Evolutionary conservation across 2,113 vertebrate genomes (phyloP), one percentile per base, ranked within the genome.

Genomic region (Siniperca chuatsi): DNA sequence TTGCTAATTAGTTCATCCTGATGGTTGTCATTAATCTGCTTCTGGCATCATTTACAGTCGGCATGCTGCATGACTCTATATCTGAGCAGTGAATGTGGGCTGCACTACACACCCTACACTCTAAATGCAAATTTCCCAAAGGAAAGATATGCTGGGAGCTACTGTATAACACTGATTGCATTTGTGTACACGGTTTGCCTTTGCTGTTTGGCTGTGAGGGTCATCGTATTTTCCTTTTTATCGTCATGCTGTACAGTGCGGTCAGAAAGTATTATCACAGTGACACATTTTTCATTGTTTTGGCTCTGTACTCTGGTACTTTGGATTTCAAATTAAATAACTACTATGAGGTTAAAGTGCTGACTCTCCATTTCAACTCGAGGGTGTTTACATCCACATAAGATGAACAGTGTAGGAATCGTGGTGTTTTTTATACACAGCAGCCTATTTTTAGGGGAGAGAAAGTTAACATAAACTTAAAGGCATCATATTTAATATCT

Each of bases 1-100:
- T 29, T 84, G 81, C 90, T 94, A 90, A 93, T 92, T 85, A 93
- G 78, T 82, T 90, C 79, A 93, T 93, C 74, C 86, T 90, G 92
- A 92, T 83, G 77, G 84, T 72, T 90, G 89, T 86, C 91, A 92
- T 93, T 92, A 89, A 92, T 94, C 84, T 92, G 82, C 80, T 54
- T 21, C 87, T 82, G 84, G 67, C 68, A 70, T 90, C 87, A 84
- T 90, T 91, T 92, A 92, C 74, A 89, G 81, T 78, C 66, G 46
- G 75, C 74, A 67, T 83, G 87, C 82, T 72, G 82, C 88, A 81
- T 75, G 71, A 78, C 72, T 85, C 74, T 42, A 65, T 68, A 42
- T 74, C 81, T 6, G 65, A 55, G 35, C 75, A 78, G 83, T 40
- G 50, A 81, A 62, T 64, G 78, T 81, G 64, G 79, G 84, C 78